Percentiles rank a stretch among this genome's conserved stretches.
Evolutionary conservation across 2,797 vertebrate species (phyloP).

Genomic region (Schizopygopsis pylzovi): DNA sequence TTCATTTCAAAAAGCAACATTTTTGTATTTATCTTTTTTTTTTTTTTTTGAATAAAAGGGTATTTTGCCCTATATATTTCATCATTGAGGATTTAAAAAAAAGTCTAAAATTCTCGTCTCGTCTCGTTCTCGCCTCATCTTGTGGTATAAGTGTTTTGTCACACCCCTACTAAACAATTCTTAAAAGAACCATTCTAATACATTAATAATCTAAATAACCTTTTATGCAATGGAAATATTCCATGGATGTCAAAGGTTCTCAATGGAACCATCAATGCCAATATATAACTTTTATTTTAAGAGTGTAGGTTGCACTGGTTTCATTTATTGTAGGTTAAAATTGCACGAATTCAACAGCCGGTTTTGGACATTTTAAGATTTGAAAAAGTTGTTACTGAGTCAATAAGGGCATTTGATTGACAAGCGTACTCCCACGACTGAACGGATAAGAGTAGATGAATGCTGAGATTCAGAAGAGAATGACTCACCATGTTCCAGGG

Average conservation of each 20-base stretch:
- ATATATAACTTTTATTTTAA: not conserved
- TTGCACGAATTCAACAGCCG: not conserved
- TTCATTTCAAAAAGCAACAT: too few relatives aligned
- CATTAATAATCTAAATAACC: not conserved
- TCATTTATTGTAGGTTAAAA: not conserved
- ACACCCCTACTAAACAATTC: not conserved
- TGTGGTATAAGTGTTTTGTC: too few relatives aligned
- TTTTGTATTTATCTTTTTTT: too few relatives aligned
- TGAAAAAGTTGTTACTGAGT: not conserved
- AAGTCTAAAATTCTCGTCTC: too few relatives aligned
- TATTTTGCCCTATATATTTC: too few relatives aligned
- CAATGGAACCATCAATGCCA: not conserved
- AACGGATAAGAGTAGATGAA: conserved; percentile 26
- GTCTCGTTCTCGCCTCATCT: too few relatives aligned
- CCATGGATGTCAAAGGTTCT: not conserved
- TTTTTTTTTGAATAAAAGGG: too few relatives aligned
- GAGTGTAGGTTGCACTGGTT: not conserved
- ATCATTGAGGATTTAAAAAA: too few relatives aligned
- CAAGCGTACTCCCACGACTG: conserved; percentile 39
- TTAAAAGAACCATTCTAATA: not conserved
- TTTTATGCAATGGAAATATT: not conserved
- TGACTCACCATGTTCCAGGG: conserved; percentile 74
- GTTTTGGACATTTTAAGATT: not conserved
- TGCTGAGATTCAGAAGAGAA: conserved; percentile 30
- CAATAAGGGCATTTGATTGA: not conserved